Evolutionary conservation across 2,888 invertebrate genomes (phyloP).

Genomic region (Hydraecia micacea): DNA sequence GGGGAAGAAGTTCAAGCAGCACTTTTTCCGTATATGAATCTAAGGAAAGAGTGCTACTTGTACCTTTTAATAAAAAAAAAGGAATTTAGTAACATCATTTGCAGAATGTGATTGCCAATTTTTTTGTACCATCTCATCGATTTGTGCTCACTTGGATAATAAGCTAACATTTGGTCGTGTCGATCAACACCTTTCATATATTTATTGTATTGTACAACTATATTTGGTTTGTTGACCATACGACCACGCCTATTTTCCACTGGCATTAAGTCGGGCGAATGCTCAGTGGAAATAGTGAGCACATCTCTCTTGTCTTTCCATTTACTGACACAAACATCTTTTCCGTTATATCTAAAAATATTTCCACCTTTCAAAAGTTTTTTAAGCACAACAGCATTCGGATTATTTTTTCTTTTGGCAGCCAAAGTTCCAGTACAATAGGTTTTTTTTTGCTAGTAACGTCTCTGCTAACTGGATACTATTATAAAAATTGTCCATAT

Average conservation of each 20-base stretch:
- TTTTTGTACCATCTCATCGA: neutral
- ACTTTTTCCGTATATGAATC: neutral
- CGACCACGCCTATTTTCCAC: slow-evolving; percentile 24
- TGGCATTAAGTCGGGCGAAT: slow-evolving; percentile 2
- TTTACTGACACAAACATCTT: slow-evolving; percentile 34
- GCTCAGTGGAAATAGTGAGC: slow-evolving; percentile 33
- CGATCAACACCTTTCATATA: slow-evolving; percentile 59
- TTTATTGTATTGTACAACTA: slow-evolving; percentile 57
- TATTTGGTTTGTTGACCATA: slow-evolving; percentile 45
- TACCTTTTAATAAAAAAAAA: no score
- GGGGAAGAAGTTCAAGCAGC: neutral
- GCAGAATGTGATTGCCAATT: neutral
- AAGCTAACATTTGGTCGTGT: slow-evolving; percentile 63
- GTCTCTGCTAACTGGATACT: slow-evolving; percentile 16
- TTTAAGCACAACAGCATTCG: neutral
- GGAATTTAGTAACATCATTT: neutral
- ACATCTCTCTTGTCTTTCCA: slow-evolving; percentile 42
- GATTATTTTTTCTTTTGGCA: neutral
- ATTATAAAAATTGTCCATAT: slow-evolving; percentile 32
- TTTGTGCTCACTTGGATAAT: slow-evolving; percentile 50
- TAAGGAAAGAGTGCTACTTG: neutral
- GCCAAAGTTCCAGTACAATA: slow-evolving; percentile 5
- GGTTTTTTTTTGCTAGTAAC: neutral
- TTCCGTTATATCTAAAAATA: slow-evolving; percentile 15
- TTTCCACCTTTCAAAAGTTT: slow-evolving; percentile 18